Percentiles rank a stretch among this genome's conserved stretches.
Evolutionary conservation across 1,140 invertebrate genomes (phyloP).

Genomic region (Penaeus chinensis): DNA sequence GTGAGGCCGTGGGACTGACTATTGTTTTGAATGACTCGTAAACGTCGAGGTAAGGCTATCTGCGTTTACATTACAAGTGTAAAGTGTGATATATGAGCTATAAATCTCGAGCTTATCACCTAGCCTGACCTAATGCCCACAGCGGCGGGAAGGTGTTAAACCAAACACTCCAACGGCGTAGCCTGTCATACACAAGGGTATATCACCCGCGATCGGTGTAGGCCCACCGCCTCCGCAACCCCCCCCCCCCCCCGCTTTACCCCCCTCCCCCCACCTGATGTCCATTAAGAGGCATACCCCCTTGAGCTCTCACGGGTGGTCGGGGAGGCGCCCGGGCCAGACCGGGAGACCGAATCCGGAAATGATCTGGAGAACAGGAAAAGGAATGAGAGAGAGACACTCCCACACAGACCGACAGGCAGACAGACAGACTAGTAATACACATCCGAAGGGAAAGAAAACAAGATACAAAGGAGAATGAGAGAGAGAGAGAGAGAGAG

Average conservation of each 20-base stretch:
- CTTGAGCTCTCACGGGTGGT: too few species aligned
- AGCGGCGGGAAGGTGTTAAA: conserved; percentile 47
- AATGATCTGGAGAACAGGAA: too few species aligned
- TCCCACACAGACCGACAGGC: too few species aligned
- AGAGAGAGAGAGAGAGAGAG: too few species aligned
- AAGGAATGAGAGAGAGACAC: neutral
- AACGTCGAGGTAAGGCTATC: conserved; percentile 49
- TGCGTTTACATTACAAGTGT: conserved; percentile 60
- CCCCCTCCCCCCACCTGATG: too few species aligned
- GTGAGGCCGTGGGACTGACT: conserved; percentile 35
- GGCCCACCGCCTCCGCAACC: too few species aligned
- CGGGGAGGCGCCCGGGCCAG: too few species aligned
- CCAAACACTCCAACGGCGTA: conserved; percentile 2
- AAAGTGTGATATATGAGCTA: conserved; percentile 58
- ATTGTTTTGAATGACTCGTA: conserved; percentile 62
- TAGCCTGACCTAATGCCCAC: conserved; percentile 53
- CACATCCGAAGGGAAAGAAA: neutral
- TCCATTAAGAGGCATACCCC: too few species aligned
- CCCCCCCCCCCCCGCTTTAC: too few species aligned
- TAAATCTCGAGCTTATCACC: conserved; percentile 55
- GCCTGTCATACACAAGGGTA: too few species aligned
- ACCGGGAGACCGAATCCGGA: too few species aligned
- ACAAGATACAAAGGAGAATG: neutral
- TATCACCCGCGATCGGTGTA: too few species aligned
- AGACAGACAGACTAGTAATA: neutral